Evolutionary conservation across 2,113 vertebrate genomes (phyloP).

Genomic region (Forbesichthys agassizii): DNA sequence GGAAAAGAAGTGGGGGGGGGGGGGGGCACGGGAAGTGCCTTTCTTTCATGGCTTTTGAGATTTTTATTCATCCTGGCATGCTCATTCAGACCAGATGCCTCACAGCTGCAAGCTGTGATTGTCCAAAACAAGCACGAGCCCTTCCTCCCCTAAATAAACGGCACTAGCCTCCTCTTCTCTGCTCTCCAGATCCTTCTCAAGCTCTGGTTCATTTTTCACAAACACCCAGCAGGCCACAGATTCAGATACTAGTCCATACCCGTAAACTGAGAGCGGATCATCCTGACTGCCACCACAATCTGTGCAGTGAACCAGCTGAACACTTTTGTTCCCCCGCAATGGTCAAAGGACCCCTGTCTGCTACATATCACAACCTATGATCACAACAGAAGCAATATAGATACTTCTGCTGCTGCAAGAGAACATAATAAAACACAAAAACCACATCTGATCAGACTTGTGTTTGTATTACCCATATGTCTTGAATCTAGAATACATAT

Average conservation of each 20-base stretch:
- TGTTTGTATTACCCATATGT: too few species aligned
- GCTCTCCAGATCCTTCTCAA: not conserved
- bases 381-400: too few species aligned
- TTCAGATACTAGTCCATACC: not conserved
- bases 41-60: slow-evolving; percentile 56
- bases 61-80: slow-evolving; percentile 57
- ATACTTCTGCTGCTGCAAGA: too few species aligned
- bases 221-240: not conserved
- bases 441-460: too few species aligned
- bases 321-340: too few species aligned
- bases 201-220: slow-evolving; percentile 4
- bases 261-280: slow-evolving; percentile 1
- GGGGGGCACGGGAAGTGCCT: slow-evolving; percentile 51
- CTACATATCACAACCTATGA: too few species aligned
- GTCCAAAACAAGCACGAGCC: slow-evolving; percentile 42
- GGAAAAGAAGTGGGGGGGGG: slow-evolving; percentile 1
- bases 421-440: too few species aligned
- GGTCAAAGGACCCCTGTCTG: too few species aligned
- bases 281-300: not conserved
- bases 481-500: too few species aligned
- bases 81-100: slow-evolving; percentile 68
- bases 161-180: slow-evolving; percentile 6
- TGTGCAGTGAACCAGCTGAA: not conserved
- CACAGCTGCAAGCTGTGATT: slow-evolving; percentile 64
- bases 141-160: slow-evolving; percentile 36